These are phyloP conservation scores for Cephus rjabovi DNA, from an alignment of 2,888 invertebrate genomes.

Conservation along the genomic window DNA sequence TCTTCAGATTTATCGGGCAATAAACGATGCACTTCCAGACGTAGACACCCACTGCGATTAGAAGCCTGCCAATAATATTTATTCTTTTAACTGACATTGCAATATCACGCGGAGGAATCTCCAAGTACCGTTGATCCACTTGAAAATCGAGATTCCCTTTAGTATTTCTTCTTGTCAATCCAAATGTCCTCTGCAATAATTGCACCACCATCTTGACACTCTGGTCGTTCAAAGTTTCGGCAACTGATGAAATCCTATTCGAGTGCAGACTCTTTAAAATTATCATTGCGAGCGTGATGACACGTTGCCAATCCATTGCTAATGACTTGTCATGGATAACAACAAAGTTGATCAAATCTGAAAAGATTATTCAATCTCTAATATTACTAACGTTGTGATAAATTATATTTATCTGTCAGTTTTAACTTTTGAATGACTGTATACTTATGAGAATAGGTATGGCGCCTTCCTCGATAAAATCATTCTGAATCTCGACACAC, in stretches of 20 bases:
- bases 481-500: conserved; percentile 20
- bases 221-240: conserved; percentile 30
- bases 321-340: conserved; percentile 33
- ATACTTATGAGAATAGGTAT: conserved; percentile 39
- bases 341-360: conserved; percentile 40
- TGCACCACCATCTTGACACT: conserved; percentile 34
- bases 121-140: conserved; percentile 51
- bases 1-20: conserved; percentile 42
- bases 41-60: conserved; percentile 63
- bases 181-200: conserved; percentile 40
- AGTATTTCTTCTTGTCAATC: conserved; percentile 20
- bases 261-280: conserved; percentile 23
- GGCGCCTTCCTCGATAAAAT: conserved; percentile 38
- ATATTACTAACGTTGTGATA: neutral
- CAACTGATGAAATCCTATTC: neutral
- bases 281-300: conserved; percentile 47
- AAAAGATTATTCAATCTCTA: neutral
- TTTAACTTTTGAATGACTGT: neutral
- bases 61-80: conserved; percentile 41
- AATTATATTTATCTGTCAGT: conserved; percentile 2
- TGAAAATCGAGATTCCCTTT: conserved; percentile 46
- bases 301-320: conserved; percentile 43
- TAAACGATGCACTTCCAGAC: conserved; percentile 63
- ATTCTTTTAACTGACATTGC: neutral
- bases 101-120: neutral